Percentiles rank a stretch among this genome's conserved stretches.
These are phyloP conservation scores for Corythaixoides concolor DNA, from an alignment of 2,113 vertebrate species.

Conservation along the genomic window DNA sequence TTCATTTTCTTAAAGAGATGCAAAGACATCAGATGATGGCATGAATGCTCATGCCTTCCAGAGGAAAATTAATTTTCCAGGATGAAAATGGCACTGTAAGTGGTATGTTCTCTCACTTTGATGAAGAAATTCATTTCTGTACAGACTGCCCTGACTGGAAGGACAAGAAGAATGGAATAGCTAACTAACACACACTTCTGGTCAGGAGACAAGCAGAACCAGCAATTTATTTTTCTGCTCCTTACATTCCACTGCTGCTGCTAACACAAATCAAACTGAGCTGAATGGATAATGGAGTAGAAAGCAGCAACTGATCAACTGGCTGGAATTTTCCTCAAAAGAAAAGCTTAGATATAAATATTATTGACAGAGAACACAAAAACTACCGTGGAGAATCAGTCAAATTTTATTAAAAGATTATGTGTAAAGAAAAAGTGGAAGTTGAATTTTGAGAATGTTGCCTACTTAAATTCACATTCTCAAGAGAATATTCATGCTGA, in stretches of 20 bases:
- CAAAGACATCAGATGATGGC: not conserved
- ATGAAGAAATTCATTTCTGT: not conserved
- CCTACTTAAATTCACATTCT: not conserved
- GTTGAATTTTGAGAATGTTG: not conserved
- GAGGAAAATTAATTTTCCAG: conserved; percentile 4
- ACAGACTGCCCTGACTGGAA: not conserved
- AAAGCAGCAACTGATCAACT: not conserved
- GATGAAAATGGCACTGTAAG: not conserved
- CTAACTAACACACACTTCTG: not conserved
- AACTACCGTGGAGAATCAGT: not conserved
- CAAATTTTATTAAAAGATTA: not conserved
- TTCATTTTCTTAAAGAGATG: not conserved
- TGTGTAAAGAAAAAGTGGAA: not conserved
- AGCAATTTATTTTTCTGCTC: not conserved
- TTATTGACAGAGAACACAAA: not conserved
- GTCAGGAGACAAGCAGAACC: not conserved
- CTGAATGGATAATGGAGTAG: not conserved
- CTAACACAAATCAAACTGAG: not conserved
- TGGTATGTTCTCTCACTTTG: not conserved
- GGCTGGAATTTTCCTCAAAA: not conserved
- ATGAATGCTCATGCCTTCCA: not conserved
- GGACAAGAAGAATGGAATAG: not conserved
- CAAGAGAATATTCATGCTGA: not conserved
- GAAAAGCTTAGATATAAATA: not conserved
- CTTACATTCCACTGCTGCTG: not conserved